These are phyloP conservation scores for Pandion haliaetus DNA, from an alignment of 2,113 vertebrate species.

Conservation along the genomic window DNA sequence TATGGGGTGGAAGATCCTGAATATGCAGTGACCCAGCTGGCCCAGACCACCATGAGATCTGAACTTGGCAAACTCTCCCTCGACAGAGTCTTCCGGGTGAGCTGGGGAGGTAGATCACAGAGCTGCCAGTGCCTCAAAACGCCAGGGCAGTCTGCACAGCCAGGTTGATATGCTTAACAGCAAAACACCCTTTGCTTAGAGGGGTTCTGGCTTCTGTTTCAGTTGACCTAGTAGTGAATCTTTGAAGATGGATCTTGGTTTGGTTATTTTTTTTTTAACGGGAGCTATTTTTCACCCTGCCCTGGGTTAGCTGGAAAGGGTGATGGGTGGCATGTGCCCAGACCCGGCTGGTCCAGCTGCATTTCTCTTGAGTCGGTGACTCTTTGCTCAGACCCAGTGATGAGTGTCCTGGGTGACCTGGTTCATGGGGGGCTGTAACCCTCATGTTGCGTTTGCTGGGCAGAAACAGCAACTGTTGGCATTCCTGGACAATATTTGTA, in stretches of 20 bases:
- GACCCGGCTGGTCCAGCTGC: rapidly evolving
- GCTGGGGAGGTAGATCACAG: background rate
- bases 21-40: constrained; percentile 94
- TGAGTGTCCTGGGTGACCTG: background rate
- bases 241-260: background rate
- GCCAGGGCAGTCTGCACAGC: rapidly evolving
- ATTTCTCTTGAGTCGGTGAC: background rate
- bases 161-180: background rate
- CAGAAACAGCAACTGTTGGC: background rate
- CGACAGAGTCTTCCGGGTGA: constrained; percentile 95
- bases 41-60: constrained; percentile 97
- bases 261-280: background rate
- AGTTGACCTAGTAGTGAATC: background rate
- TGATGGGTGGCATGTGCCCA: background rate
- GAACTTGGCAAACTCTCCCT: constrained; percentile 95
- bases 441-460: background rate
- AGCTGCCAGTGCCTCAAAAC: background rate
- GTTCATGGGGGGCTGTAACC: background rate
- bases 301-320: background rate
- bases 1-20: constrained; percentile 97
- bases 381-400: background rate
- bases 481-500: background rate
- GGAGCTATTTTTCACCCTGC: background rate
- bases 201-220: background rate
- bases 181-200: background rate